Conservation (phyloP, 2,797 vertebrate genomes). For the Amblyopsis hoosieri region DNA sequence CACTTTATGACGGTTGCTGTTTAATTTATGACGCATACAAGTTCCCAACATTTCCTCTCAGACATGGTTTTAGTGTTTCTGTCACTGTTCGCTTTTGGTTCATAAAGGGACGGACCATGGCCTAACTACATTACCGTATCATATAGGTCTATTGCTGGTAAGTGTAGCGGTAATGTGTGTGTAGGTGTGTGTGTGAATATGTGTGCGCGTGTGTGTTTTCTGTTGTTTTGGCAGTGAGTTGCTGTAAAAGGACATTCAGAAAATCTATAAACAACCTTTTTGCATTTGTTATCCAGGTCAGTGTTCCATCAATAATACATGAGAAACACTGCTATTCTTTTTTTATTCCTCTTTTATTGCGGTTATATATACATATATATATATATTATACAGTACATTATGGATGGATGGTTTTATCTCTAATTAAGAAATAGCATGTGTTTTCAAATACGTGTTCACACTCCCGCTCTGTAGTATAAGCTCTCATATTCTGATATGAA, state of each 20-base stretch:
- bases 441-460: constrained; percentile 11
- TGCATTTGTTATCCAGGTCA: constrained; percentile 63
- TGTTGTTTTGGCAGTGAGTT: constrained; percentile 18
- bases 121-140: constrained; percentile 52
- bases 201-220: constrained; percentile 5
- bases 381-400: too few species aligned
- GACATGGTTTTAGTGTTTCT: constrained; percentile 72
- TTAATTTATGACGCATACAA: constrained; percentile 75
- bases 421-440: constrained; percentile 20
- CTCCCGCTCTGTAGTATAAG: constrained; percentile 21
- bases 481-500: constrained; percentile 44
- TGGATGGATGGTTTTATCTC: too few species aligned
- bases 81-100: constrained; percentile 57
- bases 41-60: constrained; percentile 69
- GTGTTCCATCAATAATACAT: constrained; percentile 57
- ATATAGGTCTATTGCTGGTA: constrained; percentile 15
- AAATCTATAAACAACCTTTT: constrained; percentile 45
- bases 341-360: too few species aligned
- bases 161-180: not conserved
- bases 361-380: too few species aligned
- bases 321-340: constrained; percentile 24
- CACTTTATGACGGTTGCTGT: constrained; percentile 63
- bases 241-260: not conserved
- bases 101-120: constrained; percentile 50
- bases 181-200: constrained; percentile 6